Conservation (phyloP, 2,113 vertebrate genomes). For the Chitala chitala region DNA sequence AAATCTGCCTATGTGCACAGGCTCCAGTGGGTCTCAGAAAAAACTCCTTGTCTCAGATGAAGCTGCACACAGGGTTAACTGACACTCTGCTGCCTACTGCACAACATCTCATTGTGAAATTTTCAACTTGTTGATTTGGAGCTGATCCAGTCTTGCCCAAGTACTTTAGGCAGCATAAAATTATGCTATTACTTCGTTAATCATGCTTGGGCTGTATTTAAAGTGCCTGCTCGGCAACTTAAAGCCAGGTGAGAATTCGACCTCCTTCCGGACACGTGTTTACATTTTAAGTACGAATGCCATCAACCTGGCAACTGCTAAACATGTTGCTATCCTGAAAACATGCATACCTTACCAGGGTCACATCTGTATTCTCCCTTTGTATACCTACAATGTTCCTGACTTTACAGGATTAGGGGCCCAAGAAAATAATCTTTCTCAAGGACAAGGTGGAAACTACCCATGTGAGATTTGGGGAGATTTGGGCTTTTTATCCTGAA, state of each 20-base stretch:
- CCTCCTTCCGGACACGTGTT: neutral
- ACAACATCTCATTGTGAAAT: neutral
- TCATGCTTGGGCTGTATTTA: neutral
- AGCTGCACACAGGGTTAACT: too few species aligned
- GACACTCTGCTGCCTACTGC: too few species aligned
- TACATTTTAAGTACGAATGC: neutral
- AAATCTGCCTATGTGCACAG: too few species aligned
- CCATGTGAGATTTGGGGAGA: constrained; percentile 1
- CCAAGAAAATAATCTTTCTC: neutral
- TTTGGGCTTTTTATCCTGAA: neutral
- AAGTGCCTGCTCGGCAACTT: constrained; percentile 9
- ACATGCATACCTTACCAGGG: too few species aligned
- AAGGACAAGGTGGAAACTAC: neutral
- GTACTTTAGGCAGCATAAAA: neutral
- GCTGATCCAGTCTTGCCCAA: neutral
- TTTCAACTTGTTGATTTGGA: neutral
- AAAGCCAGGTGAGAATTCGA: neutral
- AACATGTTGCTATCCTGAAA: too few species aligned
- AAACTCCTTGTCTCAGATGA: too few species aligned
- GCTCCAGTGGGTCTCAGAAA: too few species aligned
- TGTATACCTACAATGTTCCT: neutral
- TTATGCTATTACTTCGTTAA: constrained; percentile 12
- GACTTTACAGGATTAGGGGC: neutral
- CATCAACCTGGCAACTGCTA: neutral
- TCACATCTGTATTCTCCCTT: neutral